phyloP scores from a whole-genome alignment of 1,140 invertebrate genomes.

The Doryteuthis pealeii region DNA sequence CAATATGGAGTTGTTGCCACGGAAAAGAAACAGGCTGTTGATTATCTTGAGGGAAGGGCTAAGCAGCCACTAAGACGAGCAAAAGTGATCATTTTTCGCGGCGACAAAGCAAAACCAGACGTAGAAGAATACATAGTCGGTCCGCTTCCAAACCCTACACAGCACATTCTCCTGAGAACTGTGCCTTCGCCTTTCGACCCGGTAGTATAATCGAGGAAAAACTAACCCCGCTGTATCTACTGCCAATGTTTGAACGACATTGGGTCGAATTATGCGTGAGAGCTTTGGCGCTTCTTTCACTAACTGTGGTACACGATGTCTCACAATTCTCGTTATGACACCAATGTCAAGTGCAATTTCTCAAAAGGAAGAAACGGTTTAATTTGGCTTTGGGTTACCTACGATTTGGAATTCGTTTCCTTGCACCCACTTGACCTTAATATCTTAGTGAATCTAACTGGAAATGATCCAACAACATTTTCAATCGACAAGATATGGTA shows the following conservation, averaged over 20 bases:
- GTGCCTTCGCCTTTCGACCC: slow-evolving; percentile 44
- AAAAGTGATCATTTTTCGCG: slow-evolving; percentile 44
- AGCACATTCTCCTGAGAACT: slow-evolving; percentile 28
- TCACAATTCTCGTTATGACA: slow-evolving; percentile 39
- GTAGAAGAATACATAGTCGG: slow-evolving; percentile 52
- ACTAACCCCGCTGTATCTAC: slow-evolving; percentile 34
- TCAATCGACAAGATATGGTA: slow-evolving; percentile 37
- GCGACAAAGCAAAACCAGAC: slow-evolving; percentile 34
- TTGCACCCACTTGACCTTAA: slow-evolving; percentile 43
- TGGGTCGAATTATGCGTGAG: slow-evolving; percentile 38
- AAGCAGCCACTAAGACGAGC: slow-evolving; percentile 39
- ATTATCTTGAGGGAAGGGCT: slow-evolving; percentile 34
- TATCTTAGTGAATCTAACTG: slow-evolving; percentile 39
- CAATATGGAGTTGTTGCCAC: slow-evolving; percentile 46
- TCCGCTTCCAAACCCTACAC: slow-evolving; percentile 34
- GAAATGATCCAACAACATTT: slow-evolving; percentile 28
- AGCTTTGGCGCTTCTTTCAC: slow-evolving; percentile 43
- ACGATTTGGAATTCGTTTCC: slow-evolving; percentile 39
- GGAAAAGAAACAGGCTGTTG: slow-evolving; percentile 36
- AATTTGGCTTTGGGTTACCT: slow-evolving; percentile 42
- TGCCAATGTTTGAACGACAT: slow-evolving; percentile 29
- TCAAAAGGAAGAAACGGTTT: slow-evolving; percentile 30
- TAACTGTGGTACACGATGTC: slow-evolving; percentile 41
- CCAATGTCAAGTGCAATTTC: slow-evolving; percentile 46
- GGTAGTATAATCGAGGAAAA: slow-evolving; percentile 46